A percentile compares a stretch with the other conserved stretches of the same genome.
phyloP scores from a whole-genome alignment of 2,113 vertebrate genomes.

The Centropus unirufus region DNA sequence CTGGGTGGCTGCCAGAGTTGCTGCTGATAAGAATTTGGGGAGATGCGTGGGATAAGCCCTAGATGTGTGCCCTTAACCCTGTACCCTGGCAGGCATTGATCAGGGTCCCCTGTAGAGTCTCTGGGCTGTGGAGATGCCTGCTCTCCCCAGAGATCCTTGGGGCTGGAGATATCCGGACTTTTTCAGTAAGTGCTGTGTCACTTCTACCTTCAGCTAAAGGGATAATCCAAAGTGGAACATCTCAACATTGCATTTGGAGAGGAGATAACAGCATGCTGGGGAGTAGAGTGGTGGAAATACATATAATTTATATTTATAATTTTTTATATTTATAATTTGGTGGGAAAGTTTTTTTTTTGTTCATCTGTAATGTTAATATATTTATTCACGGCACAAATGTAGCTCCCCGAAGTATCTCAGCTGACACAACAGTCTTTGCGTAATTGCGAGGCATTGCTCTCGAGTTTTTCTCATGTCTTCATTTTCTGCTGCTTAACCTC shows the following conservation, averaged over 20 bases:
- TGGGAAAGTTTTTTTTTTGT: not conserved
- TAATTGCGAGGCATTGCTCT: conserved; percentile 13
- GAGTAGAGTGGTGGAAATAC: not conserved
- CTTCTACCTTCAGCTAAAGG: not conserved
- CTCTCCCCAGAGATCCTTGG: not conserved
- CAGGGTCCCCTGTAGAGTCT: not conserved
- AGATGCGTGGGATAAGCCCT: not conserved
- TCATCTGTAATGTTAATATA: not conserved
- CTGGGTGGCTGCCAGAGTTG: not conserved
- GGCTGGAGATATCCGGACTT: not conserved
- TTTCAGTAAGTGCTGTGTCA: accelerated
- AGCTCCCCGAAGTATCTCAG: conserved; percentile 37
- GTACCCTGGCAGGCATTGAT: not conserved
- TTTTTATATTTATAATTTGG: not conserved
- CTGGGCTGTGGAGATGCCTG: not conserved
- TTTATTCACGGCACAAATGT: not conserved
- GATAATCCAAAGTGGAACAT: not conserved
- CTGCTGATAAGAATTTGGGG: not conserved
- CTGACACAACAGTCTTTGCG: conserved; percentile 54
- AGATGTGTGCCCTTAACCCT: too few species aligned
- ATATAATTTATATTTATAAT: too few species aligned
- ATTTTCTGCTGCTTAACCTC: conserved; percentile 65
- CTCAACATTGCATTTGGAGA: not conserved
- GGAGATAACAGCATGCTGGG: not conserved
- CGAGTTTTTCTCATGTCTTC: conserved; percentile 49